Percentiles rank a stretch among this genome's conserved stretches.
Conservation (phyloP, 1,140 invertebrate species). For the Bombyx mandarina region DNA sequence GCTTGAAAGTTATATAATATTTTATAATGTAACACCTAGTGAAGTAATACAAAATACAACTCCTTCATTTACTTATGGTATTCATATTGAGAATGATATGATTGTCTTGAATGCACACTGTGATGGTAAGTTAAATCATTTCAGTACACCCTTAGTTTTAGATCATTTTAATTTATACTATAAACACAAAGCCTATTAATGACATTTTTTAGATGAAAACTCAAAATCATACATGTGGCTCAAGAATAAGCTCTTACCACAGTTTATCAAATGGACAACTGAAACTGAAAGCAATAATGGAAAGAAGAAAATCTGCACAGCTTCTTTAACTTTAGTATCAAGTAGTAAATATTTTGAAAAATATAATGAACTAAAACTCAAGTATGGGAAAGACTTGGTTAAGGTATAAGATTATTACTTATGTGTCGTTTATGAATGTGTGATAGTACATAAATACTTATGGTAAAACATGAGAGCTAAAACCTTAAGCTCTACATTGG, state of each 20-base stretch:
- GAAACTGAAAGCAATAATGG: constrained; percentile 27
- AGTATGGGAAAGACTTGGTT: constrained; percentile 83
- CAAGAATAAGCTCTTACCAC: constrained; percentile 71
- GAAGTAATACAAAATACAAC: constrained; percentile 32
- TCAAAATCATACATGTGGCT: constrained; percentile 70
- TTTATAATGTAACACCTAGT: constrained; percentile 42
- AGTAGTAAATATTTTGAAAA: constrained; percentile 79
- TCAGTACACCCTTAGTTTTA: not conserved
- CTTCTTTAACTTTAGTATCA: constrained; percentile 79
- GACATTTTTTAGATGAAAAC: constrained; percentile 21
- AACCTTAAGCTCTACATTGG: too few relatives aligned
- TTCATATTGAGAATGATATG: constrained; percentile 22
- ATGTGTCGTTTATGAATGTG: too few relatives aligned
- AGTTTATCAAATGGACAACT: constrained; percentile 78
- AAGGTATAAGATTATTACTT: constrained; percentile 52
- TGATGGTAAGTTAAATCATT: constrained; percentile 23
- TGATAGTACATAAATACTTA: too few relatives aligned
- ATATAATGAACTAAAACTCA: constrained; percentile 84
- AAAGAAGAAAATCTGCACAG: constrained; percentile 35
- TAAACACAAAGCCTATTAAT: too few relatives aligned
- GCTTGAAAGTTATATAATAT: constrained; percentile 20
- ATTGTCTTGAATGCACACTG: constrained; percentile 23
- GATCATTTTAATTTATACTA: not conserved
- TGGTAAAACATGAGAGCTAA: too few relatives aligned
- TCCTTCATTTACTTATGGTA: constrained; percentile 38